These are phyloP conservation scores for Zapornia atra DNA, from an alignment of 2,113 vertebrate genomes.

Conservation along the genomic window DNA sequence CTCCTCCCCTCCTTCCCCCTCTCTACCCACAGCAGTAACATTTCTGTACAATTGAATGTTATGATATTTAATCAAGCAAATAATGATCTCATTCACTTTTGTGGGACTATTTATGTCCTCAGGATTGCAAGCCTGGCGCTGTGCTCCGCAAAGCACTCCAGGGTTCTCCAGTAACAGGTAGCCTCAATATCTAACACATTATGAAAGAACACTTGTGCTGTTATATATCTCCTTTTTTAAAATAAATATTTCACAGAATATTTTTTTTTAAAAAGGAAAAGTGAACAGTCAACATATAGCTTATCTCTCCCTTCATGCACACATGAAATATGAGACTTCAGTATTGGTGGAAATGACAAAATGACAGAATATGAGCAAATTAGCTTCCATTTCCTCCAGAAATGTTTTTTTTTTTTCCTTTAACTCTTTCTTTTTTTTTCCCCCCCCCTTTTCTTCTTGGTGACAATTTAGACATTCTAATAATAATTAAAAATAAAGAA, in stretches of 20 bases:
- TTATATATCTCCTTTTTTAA: neutral
- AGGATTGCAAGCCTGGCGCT: neutral
- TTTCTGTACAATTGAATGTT: constrained; percentile 42
- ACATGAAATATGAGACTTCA: neutral
- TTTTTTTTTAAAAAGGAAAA: neutral
- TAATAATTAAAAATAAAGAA: neutral
- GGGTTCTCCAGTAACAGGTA: neutral
- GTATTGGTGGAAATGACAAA: neutral
- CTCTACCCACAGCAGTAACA: constrained; percentile 49
- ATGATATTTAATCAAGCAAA: constrained; percentile 59
- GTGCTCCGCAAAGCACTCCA: neutral
- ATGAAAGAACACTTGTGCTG: neutral
- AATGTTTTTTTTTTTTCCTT: neutral
- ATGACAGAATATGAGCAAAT: neutral
- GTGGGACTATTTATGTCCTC: constrained; percentile 28
- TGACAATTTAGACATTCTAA: neutral
- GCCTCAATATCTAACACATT: neutral
- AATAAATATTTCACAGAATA: neutral
- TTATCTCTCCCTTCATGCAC: neutral
- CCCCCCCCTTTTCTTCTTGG: neutral
- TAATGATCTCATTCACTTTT: constrained; percentile 45
- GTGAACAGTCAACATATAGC: neutral
- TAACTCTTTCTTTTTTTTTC: neutral
- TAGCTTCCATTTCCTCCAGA: neutral
- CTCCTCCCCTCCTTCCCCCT: constrained; percentile 44